These are phyloP conservation scores for Drosophila ohnishii DNA, from an alignment of 1,140 invertebrate species.

Conservation along the genomic window DNA sequence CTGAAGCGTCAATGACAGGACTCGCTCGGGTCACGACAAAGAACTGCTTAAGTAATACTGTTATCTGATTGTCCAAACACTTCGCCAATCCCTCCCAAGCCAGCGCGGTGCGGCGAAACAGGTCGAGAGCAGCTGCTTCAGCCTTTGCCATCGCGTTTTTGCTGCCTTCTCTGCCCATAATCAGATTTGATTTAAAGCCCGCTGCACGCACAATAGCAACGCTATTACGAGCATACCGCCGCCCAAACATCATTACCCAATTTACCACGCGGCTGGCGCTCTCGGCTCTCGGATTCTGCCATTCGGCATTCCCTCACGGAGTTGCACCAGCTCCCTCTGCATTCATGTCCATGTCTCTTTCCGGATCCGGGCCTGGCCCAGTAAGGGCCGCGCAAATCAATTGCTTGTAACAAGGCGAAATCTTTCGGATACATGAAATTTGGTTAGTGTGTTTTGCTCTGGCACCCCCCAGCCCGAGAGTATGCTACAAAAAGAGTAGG, in stretches of 20 bases:
- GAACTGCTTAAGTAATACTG: constrained; percentile 20
- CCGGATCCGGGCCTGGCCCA: neutral
- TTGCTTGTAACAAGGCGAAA: constrained; percentile 64
- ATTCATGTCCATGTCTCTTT: neutral
- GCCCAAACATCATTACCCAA: constrained; percentile 7
- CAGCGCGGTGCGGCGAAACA: neutral
- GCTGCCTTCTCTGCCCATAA: neutral
- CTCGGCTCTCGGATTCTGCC: constrained; percentile 1
- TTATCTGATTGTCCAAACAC: constrained; percentile 18
- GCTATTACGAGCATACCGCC: neutral
- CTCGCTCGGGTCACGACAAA: constrained; percentile 2
- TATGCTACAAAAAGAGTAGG: neutral
- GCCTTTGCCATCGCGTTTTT: neutral
- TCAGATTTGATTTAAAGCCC: neutral
- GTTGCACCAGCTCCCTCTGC: constrained; percentile 3
- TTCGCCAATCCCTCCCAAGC: neutral
- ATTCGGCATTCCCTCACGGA: constrained; percentile 14
- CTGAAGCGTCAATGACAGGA: neutral
- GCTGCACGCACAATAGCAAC: constrained; percentile 3
- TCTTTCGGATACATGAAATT: constrained; percentile 67
- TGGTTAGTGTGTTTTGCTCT: constrained; percentile 58
- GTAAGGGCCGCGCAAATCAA: constrained; percentile 42
- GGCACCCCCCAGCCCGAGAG: constrained; percentile 14
- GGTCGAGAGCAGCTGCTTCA: neutral
- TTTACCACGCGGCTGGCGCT: constrained; percentile 27